Percentiles rank a stretch among this genome's conserved stretches.
phyloP scores from a whole-genome alignment of 2,888 invertebrate species.

The Himalopsyche japonica region DNA sequence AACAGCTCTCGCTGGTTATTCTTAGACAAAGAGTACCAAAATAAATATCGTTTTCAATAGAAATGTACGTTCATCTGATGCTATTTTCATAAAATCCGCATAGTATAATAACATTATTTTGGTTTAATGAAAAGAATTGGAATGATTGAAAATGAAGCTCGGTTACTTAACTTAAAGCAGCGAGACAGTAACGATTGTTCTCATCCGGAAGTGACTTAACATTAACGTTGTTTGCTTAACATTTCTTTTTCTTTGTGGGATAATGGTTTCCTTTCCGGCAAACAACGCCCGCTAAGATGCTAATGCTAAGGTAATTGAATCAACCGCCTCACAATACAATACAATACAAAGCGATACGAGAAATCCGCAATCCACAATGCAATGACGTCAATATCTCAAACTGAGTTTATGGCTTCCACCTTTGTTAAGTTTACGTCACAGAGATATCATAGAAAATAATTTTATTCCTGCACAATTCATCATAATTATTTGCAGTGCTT shows the following conservation, averaged over 20 bases:
- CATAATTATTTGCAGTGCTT: too few relatives aligned
- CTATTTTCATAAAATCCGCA: neutral
- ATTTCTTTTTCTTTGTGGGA: conserved; percentile 13
- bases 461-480: neutral
- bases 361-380: neutral
- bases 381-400: neutral
- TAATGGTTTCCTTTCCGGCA: conserved; percentile 8
- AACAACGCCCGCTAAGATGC: neutral
- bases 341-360: neutral
- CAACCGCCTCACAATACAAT: neutral
- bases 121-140: too few relatives aligned
- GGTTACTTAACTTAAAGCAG: neutral
- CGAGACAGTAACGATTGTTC: conserved; percentile 8
- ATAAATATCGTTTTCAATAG: neutral
- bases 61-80: neutral
- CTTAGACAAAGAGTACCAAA: neutral
- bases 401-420: neutral
- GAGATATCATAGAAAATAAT: neutral
- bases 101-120: too few relatives aligned
- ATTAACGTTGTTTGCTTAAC: conserved; percentile 16
- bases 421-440: neutral
- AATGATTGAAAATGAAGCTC: neutral
- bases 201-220: conserved; percentile 12
- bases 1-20: neutral
- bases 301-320: conserved; percentile 8